A percentile compares a stretch with the other conserved stretches of the same genome.
Evolutionary conservation across 2,113 vertebrate species (phyloP).

Genomic region (Microtus pennsylvanicus): DNA sequence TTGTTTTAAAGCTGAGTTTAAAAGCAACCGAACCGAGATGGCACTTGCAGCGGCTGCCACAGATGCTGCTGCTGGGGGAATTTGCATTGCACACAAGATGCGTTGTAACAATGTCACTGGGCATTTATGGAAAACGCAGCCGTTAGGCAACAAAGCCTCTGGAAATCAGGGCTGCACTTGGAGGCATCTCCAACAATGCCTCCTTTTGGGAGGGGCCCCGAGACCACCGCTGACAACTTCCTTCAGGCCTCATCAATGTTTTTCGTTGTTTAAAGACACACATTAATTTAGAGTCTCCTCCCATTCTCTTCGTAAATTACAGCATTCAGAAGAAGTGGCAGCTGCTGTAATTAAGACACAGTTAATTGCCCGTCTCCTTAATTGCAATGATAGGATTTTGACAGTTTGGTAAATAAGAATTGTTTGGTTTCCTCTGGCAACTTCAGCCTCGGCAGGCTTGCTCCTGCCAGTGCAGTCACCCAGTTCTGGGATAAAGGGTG

Average conservation of each 20-base stretch:
- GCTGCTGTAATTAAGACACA: slow-evolving; percentile 91
- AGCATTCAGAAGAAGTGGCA: slow-evolving; percentile 89
- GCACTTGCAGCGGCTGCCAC: background rate
- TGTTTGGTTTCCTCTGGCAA: slow-evolving; percentile 85
- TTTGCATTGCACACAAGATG: background rate
- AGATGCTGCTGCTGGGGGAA: slow-evolving; percentile 43
- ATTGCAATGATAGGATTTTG: slow-evolving; percentile 90
- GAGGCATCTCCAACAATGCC: background rate
- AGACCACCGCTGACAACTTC: slow-evolving; percentile 24
- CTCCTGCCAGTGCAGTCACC: background rate
- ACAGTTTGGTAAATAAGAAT: slow-evolving; percentile 90
- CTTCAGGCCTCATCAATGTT: slow-evolving; percentile 73
- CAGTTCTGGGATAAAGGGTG: background rate
- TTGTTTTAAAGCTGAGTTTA: slow-evolving; percentile 58
- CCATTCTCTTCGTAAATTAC: slow-evolving; percentile 88
- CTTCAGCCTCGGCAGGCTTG: slow-evolving; percentile 71
- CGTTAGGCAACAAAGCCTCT: slow-evolving; percentile 10
- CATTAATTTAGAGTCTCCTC: slow-evolving; percentile 85
- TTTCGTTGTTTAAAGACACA: slow-evolving; percentile 87
- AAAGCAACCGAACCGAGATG: background rate
- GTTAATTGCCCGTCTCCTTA: slow-evolving; percentile 90
- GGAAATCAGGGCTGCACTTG: background rate
- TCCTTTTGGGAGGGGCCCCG: background rate
- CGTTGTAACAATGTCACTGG: background rate
- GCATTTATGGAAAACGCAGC: background rate